These are phyloP conservation scores for Apantesis nais DNA, from an alignment of 2,888 invertebrate genomes.

Conservation along the genomic window DNA sequence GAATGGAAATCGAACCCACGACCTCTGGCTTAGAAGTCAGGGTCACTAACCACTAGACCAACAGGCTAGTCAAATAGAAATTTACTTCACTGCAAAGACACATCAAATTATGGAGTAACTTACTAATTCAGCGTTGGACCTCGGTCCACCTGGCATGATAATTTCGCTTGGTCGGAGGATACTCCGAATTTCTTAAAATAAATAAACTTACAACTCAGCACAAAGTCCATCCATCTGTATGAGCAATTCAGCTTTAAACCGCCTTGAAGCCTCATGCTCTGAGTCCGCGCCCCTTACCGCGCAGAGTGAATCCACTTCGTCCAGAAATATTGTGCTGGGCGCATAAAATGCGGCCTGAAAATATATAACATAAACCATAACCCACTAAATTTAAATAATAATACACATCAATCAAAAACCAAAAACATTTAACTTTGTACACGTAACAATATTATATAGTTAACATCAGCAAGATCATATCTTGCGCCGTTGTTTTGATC, in stretches of 20 bases:
- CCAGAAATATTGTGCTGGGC: slow-evolving; percentile 95
- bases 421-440: no score
- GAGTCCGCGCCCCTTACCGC: slow-evolving; percentile 93
- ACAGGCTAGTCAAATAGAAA: no score
- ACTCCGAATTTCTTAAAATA: neutral
- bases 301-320: slow-evolving; percentile 95
- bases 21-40: no score
- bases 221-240: slow-evolving; percentile 96
- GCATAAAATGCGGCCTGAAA: slow-evolving; percentile 92
- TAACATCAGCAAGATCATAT: no score
- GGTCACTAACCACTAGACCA: no score
- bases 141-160: no score
- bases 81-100: no score
- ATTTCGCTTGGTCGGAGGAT: neutral
- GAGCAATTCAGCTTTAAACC: slow-evolving; percentile 94
- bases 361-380: neutral
- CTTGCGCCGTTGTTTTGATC: no score
- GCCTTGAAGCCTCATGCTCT: slow-evolving; percentile 94
- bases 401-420: neutral
- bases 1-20: no score
- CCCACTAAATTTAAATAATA: neutral
- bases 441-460: no score
- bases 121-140: no score
- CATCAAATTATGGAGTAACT: no score
- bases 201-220: slow-evolving; percentile 83